Evolutionary conservation across 1,140 invertebrate genomes (phyloP), one percentile per base, ranked within the genome.

Genomic region (Eumeta japonica): DNA sequence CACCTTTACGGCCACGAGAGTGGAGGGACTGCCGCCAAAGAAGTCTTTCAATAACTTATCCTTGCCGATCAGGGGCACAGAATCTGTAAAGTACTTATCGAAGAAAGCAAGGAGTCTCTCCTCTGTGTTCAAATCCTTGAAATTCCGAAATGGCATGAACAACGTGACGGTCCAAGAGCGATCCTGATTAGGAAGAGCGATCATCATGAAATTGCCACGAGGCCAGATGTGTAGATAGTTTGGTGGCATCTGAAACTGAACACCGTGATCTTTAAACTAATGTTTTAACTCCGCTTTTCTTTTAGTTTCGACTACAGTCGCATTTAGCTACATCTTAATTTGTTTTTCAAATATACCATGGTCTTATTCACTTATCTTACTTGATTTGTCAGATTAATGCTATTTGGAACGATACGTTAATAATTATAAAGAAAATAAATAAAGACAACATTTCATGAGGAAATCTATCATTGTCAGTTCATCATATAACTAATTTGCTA

Each of bases 161-260:
- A 99, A 79, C 1, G 97, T 98, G 0, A 94, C 90, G 0, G 96
- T 99, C 79, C 93, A 99, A 0, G 90, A 90, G 28, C 79, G 79
- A 63, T 99, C 94, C 53, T 88, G 76, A 62, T 99, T 99, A 0
- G 97, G 97, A 28, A 99, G 67, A 0, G 94, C 96, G 39, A 98
- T 98, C 88, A 99, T 89, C 93, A 98, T 98, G 61, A 96, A 99
- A 27, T 85, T 81, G 13, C 89, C 87, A 43, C 97, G 78, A 1
- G 96, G 95, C 97, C 97, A 99, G 39, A 99, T 96, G 64, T 99
- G 97, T 5, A 99, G 76, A 64, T 91, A 92, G 53, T 97, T 92
- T 1, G 78, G 62, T 10, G 83, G 84, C 88, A 98, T 94, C 39
- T 85, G 84, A 68, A 87, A 94, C 85, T 94, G 59, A 42, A 44